A percentile compares a stretch with the other conserved stretches of the same genome.
Evolutionary conservation across 2,888 invertebrate genomes (phyloP).

Genomic region (Chorisops tibialis): DNA sequence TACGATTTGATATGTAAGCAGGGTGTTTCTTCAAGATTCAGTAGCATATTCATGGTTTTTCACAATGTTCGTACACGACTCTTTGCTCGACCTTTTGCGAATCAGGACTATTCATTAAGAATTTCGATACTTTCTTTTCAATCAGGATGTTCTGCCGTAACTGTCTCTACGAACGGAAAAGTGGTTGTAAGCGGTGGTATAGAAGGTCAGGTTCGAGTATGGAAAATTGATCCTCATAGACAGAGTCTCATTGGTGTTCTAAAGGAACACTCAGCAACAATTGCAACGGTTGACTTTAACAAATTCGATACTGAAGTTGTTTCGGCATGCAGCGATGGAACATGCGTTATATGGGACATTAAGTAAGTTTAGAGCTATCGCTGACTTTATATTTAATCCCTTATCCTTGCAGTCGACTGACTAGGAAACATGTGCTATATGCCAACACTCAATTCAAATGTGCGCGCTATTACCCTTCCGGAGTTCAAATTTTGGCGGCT

Average conservation of each 20-base stretch:
- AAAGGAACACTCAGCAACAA: slow-evolving; percentile 88
- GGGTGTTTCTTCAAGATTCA: too few relatives aligned
- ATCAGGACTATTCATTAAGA: too few relatives aligned
- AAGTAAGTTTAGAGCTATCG: slow-evolving; percentile 55
- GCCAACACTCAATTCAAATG: slow-evolving; percentile 83
- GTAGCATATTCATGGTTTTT: too few relatives aligned
- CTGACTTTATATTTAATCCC: not conserved
- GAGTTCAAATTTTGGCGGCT: slow-evolving; percentile 76
- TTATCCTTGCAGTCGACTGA: slow-evolving; percentile 57
- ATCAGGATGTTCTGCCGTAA: slow-evolving; percentile 65
- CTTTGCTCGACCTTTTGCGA: too few relatives aligned
- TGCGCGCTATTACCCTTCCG: slow-evolving; percentile 67
- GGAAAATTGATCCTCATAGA: slow-evolving; percentile 67
- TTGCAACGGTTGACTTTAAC: slow-evolving; percentile 77
- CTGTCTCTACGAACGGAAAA: slow-evolving; percentile 65
- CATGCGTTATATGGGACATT: slow-evolving; percentile 91
- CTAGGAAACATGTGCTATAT: slow-evolving; percentile 78
- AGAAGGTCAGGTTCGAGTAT: slow-evolving; percentile 86
- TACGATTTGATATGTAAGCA: too few relatives aligned
- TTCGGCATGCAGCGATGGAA: slow-evolving; percentile 87
- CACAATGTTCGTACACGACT: too few relatives aligned
- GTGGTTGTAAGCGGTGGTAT: slow-evolving; percentile 84
- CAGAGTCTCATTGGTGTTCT: slow-evolving; percentile 70
- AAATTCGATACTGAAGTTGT: slow-evolving; percentile 76
- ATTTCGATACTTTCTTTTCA: too few relatives aligned